Evolutionary conservation across 2,113 vertebrate genomes (phyloP), one percentile per base, ranked within the genome.

Genomic region (Ariopsis seemanni): DNA sequence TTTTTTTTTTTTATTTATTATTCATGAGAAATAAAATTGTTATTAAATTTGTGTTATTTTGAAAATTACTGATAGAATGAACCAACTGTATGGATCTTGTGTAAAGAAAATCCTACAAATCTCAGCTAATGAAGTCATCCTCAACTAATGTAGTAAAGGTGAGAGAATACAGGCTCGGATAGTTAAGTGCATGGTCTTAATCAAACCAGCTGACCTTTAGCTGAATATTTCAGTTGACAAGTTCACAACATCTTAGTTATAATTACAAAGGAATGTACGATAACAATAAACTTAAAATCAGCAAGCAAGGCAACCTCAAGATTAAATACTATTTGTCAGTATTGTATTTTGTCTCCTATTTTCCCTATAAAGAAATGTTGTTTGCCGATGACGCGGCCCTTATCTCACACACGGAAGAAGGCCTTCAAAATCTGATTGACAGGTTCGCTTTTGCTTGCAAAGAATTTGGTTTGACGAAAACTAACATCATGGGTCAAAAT

Each of bases 181-280:
- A 55, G 18, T 72, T 53, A 55, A 57, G 27, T 27, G 0, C 42
- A 25, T 14, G 18, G 50, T 67, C 48, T 60, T 67, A 79, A 86
- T 79, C 75, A 80, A 86, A 67, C 42, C 91, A 83, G 58, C 57
- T 96, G 96, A 96, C 95, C 95, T 97, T 97, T 97, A 89, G 90
- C 91, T 92, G 93, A 90, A n/a, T 65, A 52, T 92, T 94, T 95
- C 93, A 94, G 94, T 91, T 92, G 88, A 9, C 5, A 2, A 14
- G 22, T 27, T 55, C 12, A 55, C n/a, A 53, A 78, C 52, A 7
- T 78, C 34, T 52, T 14, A 25, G 5, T 77, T 75, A 52, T 50
- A 22, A 52, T 52, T 25, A 77, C 10, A 52, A 11, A 74, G 10
- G 17, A 9, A 42, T n/a, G 30, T 34, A 71, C 18, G 6, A 34